These are phyloP conservation scores for Lasius platythorax DNA, from an alignment of 2,888 invertebrate species.

Conservation along the genomic window DNA sequence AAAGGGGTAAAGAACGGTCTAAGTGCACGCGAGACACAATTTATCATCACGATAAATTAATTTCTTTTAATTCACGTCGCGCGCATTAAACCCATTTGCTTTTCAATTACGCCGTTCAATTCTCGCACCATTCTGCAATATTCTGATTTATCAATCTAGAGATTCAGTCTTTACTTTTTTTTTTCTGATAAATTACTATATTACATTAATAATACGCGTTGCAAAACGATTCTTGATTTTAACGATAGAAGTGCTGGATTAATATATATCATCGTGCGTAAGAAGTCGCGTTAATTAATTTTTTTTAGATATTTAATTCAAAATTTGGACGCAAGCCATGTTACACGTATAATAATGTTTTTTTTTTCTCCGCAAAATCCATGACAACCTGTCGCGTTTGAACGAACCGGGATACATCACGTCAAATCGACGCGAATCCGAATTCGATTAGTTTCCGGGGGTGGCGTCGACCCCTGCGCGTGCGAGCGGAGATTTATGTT, in stretches of 20 bases:
- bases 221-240: neutral
- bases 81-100: constrained; percentile 21
- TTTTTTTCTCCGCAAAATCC: constrained; percentile 14
- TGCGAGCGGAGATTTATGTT: constrained; percentile 83
- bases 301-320: neutral
- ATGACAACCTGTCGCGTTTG: constrained; percentile 45
- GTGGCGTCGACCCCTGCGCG: constrained; percentile 65
- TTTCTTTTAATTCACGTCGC: constrained; percentile 42
- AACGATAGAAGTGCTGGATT: neutral
- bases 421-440: constrained; percentile 68
- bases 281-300: neutral
- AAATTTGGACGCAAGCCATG: neutral
- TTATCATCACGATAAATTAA: constrained; percentile 58
- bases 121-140: neutral
- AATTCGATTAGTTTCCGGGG: constrained; percentile 84
- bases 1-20: constrained; percentile 72
- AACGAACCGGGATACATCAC: constrained; percentile 21
- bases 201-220: neutral
- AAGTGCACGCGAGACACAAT: constrained; percentile 72
- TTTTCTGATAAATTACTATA: neutral
- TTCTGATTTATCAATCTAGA: neutral
- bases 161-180: neutral
- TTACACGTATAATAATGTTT: neutral
- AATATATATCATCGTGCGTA: neutral
- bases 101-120: neutral